Evolutionary conservation across 2,113 vertebrate genomes (phyloP).

Genomic region (Takifugu bimaculatus): DNA sequence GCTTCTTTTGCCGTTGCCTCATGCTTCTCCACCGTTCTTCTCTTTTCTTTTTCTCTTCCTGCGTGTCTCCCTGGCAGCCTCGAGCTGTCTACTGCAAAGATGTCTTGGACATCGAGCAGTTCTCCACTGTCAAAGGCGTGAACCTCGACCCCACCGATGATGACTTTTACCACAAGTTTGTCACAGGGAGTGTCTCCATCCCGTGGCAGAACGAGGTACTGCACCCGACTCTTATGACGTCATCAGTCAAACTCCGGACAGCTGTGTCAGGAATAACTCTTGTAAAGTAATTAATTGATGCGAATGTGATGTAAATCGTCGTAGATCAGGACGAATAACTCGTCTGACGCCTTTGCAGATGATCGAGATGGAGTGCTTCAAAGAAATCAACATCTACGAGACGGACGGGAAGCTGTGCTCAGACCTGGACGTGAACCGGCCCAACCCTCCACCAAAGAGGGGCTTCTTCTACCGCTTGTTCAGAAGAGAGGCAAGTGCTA

Average conservation of each 20-base stretch:
- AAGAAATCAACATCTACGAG: slow-evolving; percentile 84
- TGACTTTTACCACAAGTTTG: slow-evolving; percentile 87
- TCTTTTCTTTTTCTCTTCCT: not conserved
- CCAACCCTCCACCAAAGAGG: slow-evolving; percentile 77
- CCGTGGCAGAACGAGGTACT: slow-evolving; percentile 95
- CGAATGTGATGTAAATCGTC: not conserved
- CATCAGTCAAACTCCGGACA: slow-evolving; percentile 27
- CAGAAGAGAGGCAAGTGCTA: slow-evolving; percentile 84
- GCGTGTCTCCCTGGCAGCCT: slow-evolving; percentile 69
- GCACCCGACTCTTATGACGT: slow-evolving; percentile 44
- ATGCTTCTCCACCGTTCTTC: not conserved
- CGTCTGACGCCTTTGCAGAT: slow-evolving; percentile 68
- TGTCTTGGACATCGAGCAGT: slow-evolving; percentile 85
- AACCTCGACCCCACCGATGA: slow-evolving; percentile 84
- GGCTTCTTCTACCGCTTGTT: slow-evolving; percentile 86
- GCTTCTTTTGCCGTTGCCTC: too few species aligned
- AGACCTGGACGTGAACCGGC: slow-evolving; percentile 69
- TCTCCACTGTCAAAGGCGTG: slow-evolving; percentile 88
- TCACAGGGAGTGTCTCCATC: slow-evolving; percentile 89
- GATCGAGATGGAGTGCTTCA: slow-evolving; percentile 91
- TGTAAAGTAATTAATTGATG: not conserved
- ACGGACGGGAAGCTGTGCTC: slow-evolving; percentile 71
- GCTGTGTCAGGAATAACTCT: not conserved
- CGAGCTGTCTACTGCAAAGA: slow-evolving; percentile 89
- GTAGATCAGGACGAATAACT: not conserved